Evolutionary conservation across 2,797 vertebrate species (phyloP), one percentile per base, ranked within the genome.

Genomic region (Acanthiza pusilla): DNA sequence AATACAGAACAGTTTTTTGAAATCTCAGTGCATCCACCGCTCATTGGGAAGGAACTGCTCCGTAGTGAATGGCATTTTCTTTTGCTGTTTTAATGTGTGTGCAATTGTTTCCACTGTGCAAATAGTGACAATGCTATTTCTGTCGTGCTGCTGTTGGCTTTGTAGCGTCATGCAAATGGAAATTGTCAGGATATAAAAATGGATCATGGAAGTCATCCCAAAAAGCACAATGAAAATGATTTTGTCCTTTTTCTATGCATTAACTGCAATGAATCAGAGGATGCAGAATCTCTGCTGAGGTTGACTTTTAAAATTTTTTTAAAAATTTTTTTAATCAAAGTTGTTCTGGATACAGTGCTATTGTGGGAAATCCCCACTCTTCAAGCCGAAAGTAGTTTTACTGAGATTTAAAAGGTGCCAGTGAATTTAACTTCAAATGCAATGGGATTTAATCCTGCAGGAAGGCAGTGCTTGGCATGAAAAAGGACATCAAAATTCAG

Each of bases 291-390:
- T 11, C 15, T 73, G 7, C 21, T 22, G 22, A 18, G 18, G 16
- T 1, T 29, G 6, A 22, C 26, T 29, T 30, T n/a, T n/a, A n/a
- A n/a, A n/a, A n/a, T n/a, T n/a, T n/a, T n/a, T 11, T 9, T 9
- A 38, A 38, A 38, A 38, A 38, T 38, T 15, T 22, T 38, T 42
- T 11, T 3, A 18, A 16, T 42, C 74, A 3, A 48, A 76, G 7
- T 66, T 85, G 20, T 29, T 81, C 20, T 66, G 22, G 10, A 7
- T 30, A 10, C 10, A 54, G 16, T 19, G 8, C 20, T 71, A 3
- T 3, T 67, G 29, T 38, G 23, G 26, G 42, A 74, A 88, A 76
- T 62, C 6, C 17, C 3, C 2, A 3, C 5, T 72, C 5, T 16
- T 68, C 34, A 58, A 32, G 29, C 13, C 84, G 54, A 63, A 11